Conservation (phyloP, 1,140 invertebrate species). For the Drosophila sucinea region DNA sequence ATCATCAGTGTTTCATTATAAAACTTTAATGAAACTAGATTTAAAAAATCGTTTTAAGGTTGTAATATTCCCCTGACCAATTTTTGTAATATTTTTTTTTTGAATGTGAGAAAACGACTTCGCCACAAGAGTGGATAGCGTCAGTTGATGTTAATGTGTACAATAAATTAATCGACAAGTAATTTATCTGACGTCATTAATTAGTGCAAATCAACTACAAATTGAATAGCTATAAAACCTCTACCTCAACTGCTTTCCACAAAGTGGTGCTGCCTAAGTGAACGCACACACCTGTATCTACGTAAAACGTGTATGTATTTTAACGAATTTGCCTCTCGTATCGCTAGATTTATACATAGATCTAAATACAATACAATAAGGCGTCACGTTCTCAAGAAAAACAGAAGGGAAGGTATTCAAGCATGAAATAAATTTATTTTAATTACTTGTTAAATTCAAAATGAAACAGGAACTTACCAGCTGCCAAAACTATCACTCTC, state of each 20-base stretch:
- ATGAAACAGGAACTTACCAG: constrained; percentile 61
- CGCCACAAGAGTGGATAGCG: too few species aligned
- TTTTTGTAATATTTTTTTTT: too few species aligned
- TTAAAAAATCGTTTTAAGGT: too few species aligned
- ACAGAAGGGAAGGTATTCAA: constrained; percentile 40
- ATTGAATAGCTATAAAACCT: constrained; percentile 29
- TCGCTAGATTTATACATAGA: constrained; percentile 36
- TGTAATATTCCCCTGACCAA: too few species aligned
- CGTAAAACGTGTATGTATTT: constrained; percentile 26
- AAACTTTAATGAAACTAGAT: too few species aligned
- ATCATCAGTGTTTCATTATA: too few species aligned
- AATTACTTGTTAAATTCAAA: constrained; percentile 16
- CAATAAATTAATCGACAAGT: constrained; percentile 16
- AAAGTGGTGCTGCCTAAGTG: constrained; percentile 27
- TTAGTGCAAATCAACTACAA: constrained; percentile 58
- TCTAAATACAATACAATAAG: constrained; percentile 33
- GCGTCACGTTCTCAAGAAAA: constrained; percentile 43
- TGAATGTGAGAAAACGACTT: too few species aligned
- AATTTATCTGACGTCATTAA: constrained; percentile 54
- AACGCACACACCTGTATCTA: constrained; percentile 52
- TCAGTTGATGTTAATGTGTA: background rate
- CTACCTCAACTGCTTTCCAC: constrained; percentile 32
- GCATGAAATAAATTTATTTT: constrained; percentile 27
- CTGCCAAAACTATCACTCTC: constrained; percentile 44
- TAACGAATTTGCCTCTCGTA: constrained; percentile 17